Conservation (phyloP, 2,113 vertebrate genomes). For the Lanius collurio region DNA sequence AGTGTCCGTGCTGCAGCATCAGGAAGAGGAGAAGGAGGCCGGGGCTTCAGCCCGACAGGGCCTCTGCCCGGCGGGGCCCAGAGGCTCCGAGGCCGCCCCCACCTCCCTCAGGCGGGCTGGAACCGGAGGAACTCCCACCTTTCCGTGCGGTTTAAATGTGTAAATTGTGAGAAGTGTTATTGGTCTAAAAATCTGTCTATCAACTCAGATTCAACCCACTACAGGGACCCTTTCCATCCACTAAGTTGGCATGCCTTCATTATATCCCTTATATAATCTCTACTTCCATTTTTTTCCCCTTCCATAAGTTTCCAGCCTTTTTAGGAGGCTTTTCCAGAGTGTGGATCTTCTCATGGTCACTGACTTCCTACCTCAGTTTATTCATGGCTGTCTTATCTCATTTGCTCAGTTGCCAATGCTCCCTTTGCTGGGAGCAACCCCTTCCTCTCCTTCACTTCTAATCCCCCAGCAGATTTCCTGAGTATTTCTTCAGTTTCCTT, state of each 20-base stretch:
- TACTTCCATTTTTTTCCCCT: neutral
- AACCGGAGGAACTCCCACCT: too few relatives aligned
- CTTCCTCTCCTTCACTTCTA: neutral
- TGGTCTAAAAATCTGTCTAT: too few relatives aligned
- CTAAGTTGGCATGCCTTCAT: neutral
- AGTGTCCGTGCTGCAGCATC: too few relatives aligned
- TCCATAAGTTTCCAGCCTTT: neutral
- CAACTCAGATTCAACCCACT: too few relatives aligned
- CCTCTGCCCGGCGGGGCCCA: too few relatives aligned
- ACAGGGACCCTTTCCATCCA: neutral
- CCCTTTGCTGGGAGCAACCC: neutral
- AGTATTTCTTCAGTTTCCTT: neutral
- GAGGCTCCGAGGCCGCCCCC: too few relatives aligned
- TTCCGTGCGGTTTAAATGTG: too few relatives aligned
- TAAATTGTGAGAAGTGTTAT: too few relatives aligned
- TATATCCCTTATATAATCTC: neutral
- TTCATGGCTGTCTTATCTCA: neutral
- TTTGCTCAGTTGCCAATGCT: neutral
- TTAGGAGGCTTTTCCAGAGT: neutral
- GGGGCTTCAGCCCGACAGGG: too few relatives aligned
- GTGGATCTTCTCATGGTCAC: neutral
- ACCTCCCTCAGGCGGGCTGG: too few relatives aligned
- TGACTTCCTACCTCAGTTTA: neutral
- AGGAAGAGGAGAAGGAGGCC: too few relatives aligned
- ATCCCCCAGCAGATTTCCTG: neutral